Conservation (phyloP, 2,113 vertebrate genomes). For the Cebus imitator region DNA sequence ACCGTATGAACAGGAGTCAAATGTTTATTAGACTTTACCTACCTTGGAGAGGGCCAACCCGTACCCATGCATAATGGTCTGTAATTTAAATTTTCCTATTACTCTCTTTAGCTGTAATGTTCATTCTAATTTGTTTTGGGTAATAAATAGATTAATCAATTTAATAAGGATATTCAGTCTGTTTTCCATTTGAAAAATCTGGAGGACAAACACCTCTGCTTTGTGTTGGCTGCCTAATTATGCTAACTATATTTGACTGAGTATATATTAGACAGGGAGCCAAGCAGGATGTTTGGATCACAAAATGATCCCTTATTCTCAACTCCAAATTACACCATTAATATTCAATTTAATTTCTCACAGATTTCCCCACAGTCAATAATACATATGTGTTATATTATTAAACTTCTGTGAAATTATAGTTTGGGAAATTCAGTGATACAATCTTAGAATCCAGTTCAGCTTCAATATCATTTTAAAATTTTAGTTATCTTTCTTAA, state of each 20-base stretch:
- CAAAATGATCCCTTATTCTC: conserved; percentile 48
- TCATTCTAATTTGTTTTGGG: conserved; percentile 48
- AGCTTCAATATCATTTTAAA: not conserved
- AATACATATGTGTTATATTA: conserved; percentile 29
- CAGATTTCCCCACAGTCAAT: conserved; percentile 46
- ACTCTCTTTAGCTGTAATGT: conserved; percentile 23
- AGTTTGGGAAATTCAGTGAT: not conserved
- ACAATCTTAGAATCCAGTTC: conserved; percentile 16
- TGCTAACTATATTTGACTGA: conserved; percentile 62
- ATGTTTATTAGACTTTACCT: not conserved
- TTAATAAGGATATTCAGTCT: conserved; percentile 63
- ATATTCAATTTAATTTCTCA: conserved; percentile 67
- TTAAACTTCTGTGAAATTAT: conserved; percentile 45
- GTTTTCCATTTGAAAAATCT: conserved; percentile 63
- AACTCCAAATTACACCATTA: conserved; percentile 52
- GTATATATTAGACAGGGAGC: conserved; percentile 43
- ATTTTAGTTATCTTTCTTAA: conserved; percentile 41
- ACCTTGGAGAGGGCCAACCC: not conserved
- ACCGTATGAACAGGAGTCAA: not conserved
- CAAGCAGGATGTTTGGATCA: conserved; percentile 53
- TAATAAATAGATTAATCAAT: conserved; percentile 63
- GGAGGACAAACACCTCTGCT: conserved; percentile 62
- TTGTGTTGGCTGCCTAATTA: conserved; percentile 63
- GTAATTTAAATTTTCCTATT: conserved; percentile 49
- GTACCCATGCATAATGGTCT: not conserved